Evolutionary conservation across 2,113 vertebrate genomes (phyloP).

Genomic region (Peromyscus leucopus): DNA sequence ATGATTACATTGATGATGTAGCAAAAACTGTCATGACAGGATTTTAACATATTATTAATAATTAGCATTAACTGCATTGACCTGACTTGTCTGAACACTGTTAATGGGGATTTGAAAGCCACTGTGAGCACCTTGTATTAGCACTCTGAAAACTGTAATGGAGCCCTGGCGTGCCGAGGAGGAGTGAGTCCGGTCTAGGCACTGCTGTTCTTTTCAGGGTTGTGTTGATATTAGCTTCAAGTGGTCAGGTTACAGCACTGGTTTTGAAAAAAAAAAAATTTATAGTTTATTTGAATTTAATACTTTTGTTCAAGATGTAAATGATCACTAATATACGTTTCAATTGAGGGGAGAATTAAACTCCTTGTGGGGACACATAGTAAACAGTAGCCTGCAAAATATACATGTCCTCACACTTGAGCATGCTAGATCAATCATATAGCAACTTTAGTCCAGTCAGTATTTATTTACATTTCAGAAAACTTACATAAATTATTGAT

Average conservation of each 20-base stretch:
- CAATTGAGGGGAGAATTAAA: background rate
- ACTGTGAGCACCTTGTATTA: slow-evolving; percentile 59
- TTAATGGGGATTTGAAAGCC: slow-evolving; percentile 70
- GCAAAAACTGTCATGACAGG: slow-evolving; percentile 82
- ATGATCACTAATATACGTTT: slow-evolving; percentile 75
- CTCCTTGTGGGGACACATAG: background rate
- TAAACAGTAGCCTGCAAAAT: background rate
- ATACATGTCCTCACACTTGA: background rate
- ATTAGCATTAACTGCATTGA: slow-evolving; percentile 73
- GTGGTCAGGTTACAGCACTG: slow-evolving; percentile 64
- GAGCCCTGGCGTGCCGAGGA: slow-evolving; percentile 79
- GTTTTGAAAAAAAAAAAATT: slow-evolving; percentile 32
- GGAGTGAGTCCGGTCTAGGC: slow-evolving; percentile 72
- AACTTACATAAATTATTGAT: background rate
- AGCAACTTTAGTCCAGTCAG: background rate
- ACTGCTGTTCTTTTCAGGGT: slow-evolving; percentile 79
- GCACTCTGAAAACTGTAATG: slow-evolving; percentile 69
- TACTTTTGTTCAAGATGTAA: slow-evolving; percentile 56
- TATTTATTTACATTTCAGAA: slow-evolving; percentile 48
- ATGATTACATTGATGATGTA: slow-evolving; percentile 85
- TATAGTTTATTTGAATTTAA: slow-evolving; percentile 24
- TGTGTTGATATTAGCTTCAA: slow-evolving; percentile 70
- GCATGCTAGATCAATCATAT: background rate
- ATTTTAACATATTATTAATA: slow-evolving; percentile 84
- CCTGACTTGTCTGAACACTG: slow-evolving; percentile 55